Conservation (phyloP, 1,140 invertebrate species). For the Sitophilus oryzae region DNA sequence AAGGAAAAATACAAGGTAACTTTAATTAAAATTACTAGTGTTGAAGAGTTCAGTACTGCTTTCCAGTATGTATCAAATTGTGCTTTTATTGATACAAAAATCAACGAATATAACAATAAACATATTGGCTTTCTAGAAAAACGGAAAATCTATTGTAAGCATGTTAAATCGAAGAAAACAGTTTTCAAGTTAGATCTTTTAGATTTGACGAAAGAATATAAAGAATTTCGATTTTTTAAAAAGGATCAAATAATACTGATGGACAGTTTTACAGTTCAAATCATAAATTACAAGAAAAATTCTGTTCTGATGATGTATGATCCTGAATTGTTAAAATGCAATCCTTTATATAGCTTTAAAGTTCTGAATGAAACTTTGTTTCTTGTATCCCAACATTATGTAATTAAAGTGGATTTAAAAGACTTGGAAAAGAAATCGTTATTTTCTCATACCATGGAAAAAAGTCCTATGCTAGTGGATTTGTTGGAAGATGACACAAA, state of each 20-base stretch:
- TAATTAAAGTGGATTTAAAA: slow-evolving; percentile 14
- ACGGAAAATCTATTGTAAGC: background rate
- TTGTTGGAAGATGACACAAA: background rate
- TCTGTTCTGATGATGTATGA: slow-evolving; percentile 8
- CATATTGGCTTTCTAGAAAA: slow-evolving; percentile 5
- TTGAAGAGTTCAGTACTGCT: background rate
- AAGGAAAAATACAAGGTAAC: background rate
- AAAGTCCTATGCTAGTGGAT: slow-evolving; percentile 3
- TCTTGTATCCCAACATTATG: slow-evolving; percentile 14
- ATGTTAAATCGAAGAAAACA: background rate
- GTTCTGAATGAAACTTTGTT: slow-evolving; percentile 1
- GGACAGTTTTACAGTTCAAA: slow-evolving; percentile 1
- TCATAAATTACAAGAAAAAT: slow-evolving; percentile 9
- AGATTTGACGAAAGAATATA: too few species aligned
- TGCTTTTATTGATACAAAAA: slow-evolving; percentile 8
- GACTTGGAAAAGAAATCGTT: slow-evolving; percentile 3
- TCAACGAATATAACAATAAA: background rate
- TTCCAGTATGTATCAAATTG: background rate
- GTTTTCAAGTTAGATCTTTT: too few species aligned
- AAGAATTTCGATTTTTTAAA: too few species aligned
- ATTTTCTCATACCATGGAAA: slow-evolving; percentile 16
- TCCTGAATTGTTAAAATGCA: slow-evolving; percentile 12
- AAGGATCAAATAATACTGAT: slow-evolving; percentile 6
- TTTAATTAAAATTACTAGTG: slow-evolving; percentile 1
- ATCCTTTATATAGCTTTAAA: slow-evolving; percentile 11